Evolutionary conservation across 2,888 invertebrate species (phyloP).

Genomic region (Eumacrocentrus americanus): DNA sequence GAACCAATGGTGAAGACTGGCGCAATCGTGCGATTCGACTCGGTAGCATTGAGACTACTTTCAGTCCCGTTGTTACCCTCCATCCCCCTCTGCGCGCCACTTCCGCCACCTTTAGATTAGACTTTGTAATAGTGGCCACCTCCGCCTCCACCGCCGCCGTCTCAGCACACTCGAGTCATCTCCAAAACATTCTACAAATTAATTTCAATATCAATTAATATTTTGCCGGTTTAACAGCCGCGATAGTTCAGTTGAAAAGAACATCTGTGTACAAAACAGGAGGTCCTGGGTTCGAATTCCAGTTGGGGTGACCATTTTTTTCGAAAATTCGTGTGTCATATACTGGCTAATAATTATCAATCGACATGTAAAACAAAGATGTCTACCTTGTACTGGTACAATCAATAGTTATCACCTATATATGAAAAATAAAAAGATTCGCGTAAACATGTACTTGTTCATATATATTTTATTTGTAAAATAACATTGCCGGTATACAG

Average conservation of each 20-base stretch:
- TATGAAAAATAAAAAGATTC: too few relatives aligned
- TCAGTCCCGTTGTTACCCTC: slow-evolving; percentile 51
- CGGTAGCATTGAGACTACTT: slow-evolving; percentile 61
- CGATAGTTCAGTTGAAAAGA: neutral
- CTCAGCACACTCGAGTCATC: slow-evolving; percentile 44
- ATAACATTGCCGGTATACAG: too few relatives aligned
- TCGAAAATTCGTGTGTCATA: too few relatives aligned
- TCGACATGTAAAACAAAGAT: neutral
- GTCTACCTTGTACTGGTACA: too few relatives aligned
- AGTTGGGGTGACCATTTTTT: too few relatives aligned
- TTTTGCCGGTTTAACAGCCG: neutral
- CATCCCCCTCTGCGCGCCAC: slow-evolving; percentile 45
- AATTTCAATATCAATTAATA: neutral
- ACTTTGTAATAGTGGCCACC: slow-evolving; percentile 16
- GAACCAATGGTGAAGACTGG: slow-evolving; percentile 78
- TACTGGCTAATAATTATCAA: too few relatives aligned
- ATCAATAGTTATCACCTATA: too few relatives aligned
- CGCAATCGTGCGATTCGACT: slow-evolving; percentile 70
- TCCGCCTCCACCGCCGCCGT: slow-evolving; percentile 30
- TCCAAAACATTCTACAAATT: slow-evolving; percentile 44
- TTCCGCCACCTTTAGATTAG: slow-evolving; percentile 35
- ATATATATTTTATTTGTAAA: neutral
- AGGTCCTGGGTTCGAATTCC: too few relatives aligned
- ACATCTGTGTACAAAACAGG: neutral
- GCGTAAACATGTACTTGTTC: neutral